These are phyloP conservation scores for Microplitis mediator DNA, from an alignment of 1,140 invertebrate genomes.

Conservation along the genomic window DNA sequence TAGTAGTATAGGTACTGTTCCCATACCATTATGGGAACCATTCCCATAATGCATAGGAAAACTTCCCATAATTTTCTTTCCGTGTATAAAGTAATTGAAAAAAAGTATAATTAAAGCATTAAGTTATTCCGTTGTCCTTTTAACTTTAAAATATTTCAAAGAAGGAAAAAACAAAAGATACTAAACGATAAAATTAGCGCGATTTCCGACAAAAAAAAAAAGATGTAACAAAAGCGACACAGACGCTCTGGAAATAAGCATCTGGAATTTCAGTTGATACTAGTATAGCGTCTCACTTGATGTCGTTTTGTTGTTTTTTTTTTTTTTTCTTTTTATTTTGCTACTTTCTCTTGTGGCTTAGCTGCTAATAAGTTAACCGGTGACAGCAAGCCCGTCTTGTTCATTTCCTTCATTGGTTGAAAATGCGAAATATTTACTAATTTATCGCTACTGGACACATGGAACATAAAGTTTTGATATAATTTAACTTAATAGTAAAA, in stretches of 20 bases:
- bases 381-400: background rate
- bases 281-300: background rate
- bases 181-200: conserved; percentile 26
- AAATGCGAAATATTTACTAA: no score
- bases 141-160: background rate
- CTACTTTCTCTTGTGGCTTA: background rate
- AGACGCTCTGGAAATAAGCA: conserved; percentile 33
- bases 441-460: no score
- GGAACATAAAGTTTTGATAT: no score
- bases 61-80: no score
- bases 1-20: no score
- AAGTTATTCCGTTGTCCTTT: no score
- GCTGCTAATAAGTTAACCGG: background rate
- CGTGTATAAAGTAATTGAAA: no score
- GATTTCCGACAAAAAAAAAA: conserved; percentile 34
- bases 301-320: background rate
- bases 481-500: no score
- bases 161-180: background rate
- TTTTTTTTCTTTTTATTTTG: background rate
- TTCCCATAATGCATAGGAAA: no score
- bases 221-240: conserved; percentile 22
- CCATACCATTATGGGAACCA: no score
- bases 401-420: no score
- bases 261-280: conserved; percentile 25
- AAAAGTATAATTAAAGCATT: no score